Evolutionary conservation across 2,113 vertebrate species (phyloP).

Genomic region (Motacilla alba): DNA sequence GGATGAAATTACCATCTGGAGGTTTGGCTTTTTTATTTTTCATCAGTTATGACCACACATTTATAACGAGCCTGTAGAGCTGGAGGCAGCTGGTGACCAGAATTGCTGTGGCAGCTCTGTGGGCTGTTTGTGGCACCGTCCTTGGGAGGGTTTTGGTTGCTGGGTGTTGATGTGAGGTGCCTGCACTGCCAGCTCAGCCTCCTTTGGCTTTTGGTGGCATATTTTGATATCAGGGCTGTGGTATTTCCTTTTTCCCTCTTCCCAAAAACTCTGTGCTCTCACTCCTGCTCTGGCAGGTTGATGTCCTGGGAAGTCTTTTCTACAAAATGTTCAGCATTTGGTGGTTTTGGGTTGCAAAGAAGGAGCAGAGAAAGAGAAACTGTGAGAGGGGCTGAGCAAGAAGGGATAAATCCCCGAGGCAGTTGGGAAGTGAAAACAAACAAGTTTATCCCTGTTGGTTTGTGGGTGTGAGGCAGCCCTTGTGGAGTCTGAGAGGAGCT

Average conservation of each 20-base stretch:
- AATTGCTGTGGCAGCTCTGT: background rate
- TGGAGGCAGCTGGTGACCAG: background rate
- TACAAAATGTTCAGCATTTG: fast-evolving
- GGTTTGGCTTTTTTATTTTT: background rate
- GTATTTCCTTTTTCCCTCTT: background rate
- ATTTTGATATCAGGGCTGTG: fast-evolving
- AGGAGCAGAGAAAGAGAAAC: background rate
- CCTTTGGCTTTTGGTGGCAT: background rate
- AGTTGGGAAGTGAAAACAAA: background rate
- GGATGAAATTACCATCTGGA: slow-evolving; percentile 5
- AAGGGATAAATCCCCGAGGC: background rate
- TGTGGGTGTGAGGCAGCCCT: background rate
- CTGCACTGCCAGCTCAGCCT: background rate
- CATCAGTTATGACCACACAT: background rate
- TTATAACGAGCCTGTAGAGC: background rate
- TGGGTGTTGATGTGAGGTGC: background rate
- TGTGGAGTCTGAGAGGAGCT: background rate
- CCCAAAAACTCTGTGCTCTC: background rate
- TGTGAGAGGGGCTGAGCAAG: background rate
- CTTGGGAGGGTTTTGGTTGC: background rate
- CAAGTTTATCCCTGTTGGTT: background rate
- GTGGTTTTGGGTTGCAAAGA: background rate
- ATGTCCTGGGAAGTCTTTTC: background rate
- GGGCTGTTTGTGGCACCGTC: background rate
- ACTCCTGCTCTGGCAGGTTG: background rate